Base-by-base conservation (phyloP, 64 coral and sea anemone genomes). In the Exaiptasia diaphana region DNA sequence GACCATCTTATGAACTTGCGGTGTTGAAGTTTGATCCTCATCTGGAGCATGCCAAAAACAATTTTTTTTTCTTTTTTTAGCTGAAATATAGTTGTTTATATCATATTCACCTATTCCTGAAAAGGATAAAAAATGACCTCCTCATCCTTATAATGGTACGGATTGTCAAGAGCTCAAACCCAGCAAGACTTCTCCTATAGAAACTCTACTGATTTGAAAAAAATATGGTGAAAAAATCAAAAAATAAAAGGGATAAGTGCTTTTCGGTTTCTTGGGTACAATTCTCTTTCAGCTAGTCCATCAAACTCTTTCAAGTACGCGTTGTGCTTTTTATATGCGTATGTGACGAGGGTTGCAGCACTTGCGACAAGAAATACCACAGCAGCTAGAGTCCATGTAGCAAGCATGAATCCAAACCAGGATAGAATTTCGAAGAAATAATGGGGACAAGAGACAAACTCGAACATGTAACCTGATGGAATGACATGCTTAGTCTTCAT, bases 381-480 rank as follows among this genome's bases (percentile, higher is more conserved):
- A 11, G 91, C 67, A 13, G 86, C 41, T 0, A 95, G 58, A 15
- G 75, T 74, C 92, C 92, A 96, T 31, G 74, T 29, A 22, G 86
- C 34, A 10, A 90, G 26, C 44, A 96, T 32, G 37, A 96, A 96
- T 8, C 92, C 92, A 50, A 74, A 26, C 92, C 92, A 96, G 25
- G 92, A 85, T 11, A 96, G 33, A 81, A 96, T 81, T 50, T 96
- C 92, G 13, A 79, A 85, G 25, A 80, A 76, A 57, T 85, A 96
- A 82, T 96, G 92, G 0, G 92, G 80, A 33, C 86, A 90, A 3
- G 92, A 96, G 1, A 96, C 74, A 8, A 36, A 65, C 9, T 89
- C 79, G 53, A 96, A 96, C 22, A 90, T 56, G 55, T 80, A 80
- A 38, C 92, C 86, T 78, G 83, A 83, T 3, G 92, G 86, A 45